A percentile compares a stretch with the other conserved stretches of the same genome.
Evolutionary conservation across 1,140 invertebrate species (phyloP).

Genomic region (Procambarus virginalis): DNA sequence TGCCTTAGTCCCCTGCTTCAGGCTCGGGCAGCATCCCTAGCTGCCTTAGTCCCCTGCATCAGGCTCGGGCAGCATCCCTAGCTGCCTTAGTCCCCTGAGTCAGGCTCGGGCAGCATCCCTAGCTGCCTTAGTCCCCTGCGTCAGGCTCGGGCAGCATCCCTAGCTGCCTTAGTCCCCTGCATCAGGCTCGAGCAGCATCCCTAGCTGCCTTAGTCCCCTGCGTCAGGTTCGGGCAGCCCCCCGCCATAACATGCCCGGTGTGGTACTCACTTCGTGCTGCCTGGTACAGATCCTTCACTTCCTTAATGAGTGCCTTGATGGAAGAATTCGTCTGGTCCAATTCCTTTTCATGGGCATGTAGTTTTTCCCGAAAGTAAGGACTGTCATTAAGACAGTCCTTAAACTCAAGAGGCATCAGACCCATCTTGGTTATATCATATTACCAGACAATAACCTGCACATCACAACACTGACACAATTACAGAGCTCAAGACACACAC

Average conservation of each 20-base stretch:
- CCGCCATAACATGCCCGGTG: background rate
- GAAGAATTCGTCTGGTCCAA: constrained; percentile 95
- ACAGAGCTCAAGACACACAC: background rate
- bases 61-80: too few species aligned
- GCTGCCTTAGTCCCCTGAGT: too few species aligned
- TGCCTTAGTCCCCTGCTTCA: too few species aligned
- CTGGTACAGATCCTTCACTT: constrained; percentile 93
- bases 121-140: too few species aligned
- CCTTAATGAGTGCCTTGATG: constrained; percentile 96
- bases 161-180: too few species aligned
- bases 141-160: too few species aligned
- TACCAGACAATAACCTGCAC: constrained; percentile 41
- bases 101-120: too few species aligned
- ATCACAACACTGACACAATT: constrained; percentile 31
- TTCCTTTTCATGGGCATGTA: constrained; percentile 96
- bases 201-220: too few species aligned
- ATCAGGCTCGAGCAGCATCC: too few species aligned
- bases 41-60: too few species aligned
- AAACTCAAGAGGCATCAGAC: constrained; percentile 95
- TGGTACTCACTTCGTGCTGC: constrained; percentile 91
- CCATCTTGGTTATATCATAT: constrained; percentile 77
- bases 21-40: too few species aligned
- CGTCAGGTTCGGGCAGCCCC: too few species aligned
- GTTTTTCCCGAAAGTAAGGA: constrained; percentile 95
- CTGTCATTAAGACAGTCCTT: constrained; percentile 97